Percentiles rank a stretch among this genome's conserved stretches.
Evolutionary conservation across 92 coral and sea anemone genomes (phyloP).

Genomic region (Parazoanthus swiftii): DNA sequence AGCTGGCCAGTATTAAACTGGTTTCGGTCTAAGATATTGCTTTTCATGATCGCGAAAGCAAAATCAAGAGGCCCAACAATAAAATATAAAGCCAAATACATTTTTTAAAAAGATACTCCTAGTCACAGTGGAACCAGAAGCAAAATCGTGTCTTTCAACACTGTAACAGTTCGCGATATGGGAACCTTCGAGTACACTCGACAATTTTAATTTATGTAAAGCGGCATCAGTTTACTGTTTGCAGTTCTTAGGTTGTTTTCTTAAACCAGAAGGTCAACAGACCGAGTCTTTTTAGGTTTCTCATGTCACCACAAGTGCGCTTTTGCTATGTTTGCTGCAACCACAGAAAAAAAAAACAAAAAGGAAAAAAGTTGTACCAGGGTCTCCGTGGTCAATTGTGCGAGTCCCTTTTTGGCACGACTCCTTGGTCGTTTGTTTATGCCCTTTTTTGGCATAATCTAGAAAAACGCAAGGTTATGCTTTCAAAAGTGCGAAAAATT

Average conservation of each 20-base stretch:
- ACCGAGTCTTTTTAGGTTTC: background rate
- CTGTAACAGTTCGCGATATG: background rate
- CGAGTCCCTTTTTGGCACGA: too few relatives aligned
- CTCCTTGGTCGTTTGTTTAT: too few relatives aligned
- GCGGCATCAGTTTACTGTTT: background rate
- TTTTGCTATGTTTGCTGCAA: background rate
- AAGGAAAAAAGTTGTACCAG: background rate
- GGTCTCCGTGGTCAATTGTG: background rate
- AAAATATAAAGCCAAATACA: too few relatives aligned
- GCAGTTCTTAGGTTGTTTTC: background rate
- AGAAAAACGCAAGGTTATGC: too few relatives aligned
- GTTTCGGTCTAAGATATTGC: background rate
- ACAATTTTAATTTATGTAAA: background rate
- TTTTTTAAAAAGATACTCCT: too few relatives aligned
- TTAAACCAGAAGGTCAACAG: slow-evolving; percentile 16
- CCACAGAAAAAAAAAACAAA: too few relatives aligned
- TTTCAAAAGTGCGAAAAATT: too few relatives aligned
- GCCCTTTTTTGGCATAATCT: too few relatives aligned
- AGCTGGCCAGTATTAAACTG: background rate
- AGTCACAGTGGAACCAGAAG: background rate
- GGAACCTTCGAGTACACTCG: background rate
- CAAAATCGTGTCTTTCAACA: background rate
- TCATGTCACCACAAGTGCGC: background rate
- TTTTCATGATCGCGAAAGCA: background rate
- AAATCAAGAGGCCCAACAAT: background rate